Evolutionary conservation across 2,113 vertebrate species (phyloP).

Genomic region (Eudorcas thomsonii): DNA sequence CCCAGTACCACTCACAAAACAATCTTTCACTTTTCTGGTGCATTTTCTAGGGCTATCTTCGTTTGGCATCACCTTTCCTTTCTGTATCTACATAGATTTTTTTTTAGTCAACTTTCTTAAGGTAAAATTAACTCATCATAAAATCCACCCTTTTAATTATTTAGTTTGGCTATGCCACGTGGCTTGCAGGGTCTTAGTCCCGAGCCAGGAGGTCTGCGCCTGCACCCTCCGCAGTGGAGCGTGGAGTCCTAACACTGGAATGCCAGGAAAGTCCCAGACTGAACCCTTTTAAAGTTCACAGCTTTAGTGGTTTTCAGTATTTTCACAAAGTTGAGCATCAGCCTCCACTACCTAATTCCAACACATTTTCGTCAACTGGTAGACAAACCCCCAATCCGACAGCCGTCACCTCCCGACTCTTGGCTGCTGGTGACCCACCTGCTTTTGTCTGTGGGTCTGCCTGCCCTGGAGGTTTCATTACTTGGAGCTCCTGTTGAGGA

Average conservation of each 20-base stretch:
- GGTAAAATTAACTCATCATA: not conserved
- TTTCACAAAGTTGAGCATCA: not conserved
- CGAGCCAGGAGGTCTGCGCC: not conserved
- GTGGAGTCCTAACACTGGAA: not conserved
- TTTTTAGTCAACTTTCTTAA: not conserved
- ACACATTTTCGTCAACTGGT: not conserved
- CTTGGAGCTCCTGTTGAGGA: not conserved
- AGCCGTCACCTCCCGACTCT: fast-evolving
- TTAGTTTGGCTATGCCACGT: not conserved
- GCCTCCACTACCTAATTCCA: fast-evolving
- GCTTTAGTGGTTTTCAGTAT: not conserved
- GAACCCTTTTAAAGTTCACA: not conserved
- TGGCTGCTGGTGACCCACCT: not conserved
- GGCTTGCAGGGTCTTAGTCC: not conserved
- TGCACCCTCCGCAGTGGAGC: not conserved
- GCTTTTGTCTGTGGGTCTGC: not conserved
- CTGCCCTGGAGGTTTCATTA: not conserved
- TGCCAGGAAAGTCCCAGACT: not conserved
- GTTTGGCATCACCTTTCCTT: not conserved
- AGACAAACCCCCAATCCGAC: fast-evolving
- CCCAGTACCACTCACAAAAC: not conserved
- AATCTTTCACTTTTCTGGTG: not conserved
- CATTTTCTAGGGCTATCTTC: not conserved
- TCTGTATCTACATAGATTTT: not conserved
- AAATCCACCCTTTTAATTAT: not conserved